Base-by-base conservation (phyloP, 2,888 invertebrate species). In the Nomada ruficornis region DNA sequence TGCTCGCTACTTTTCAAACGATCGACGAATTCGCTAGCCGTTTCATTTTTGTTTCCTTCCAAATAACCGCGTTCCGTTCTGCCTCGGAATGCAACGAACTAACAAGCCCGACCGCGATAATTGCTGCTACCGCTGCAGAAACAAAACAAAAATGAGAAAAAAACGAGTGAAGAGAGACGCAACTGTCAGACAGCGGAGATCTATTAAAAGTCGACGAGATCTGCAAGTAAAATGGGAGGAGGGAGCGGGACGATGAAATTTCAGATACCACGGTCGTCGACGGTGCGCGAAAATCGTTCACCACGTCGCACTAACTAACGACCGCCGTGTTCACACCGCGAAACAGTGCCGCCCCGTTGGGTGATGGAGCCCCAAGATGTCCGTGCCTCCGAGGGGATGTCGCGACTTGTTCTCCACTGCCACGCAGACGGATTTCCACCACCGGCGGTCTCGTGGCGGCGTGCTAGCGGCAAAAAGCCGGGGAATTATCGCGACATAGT, bases 351-450 rank as follows among this genome's bases (percentile, higher is more conserved):
- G 60, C 98, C 98, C 29, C 96, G 97, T 91, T 98, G 98, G 97
- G 96, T 98, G 23, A 95, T 97, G 88, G 98, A 98, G 92, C 98
- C 98, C 0, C 97, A 98, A 92, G 97, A 97, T 92, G 96, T 98
- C 29, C 93, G 93, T 71, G 94, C 93, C n/a, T 93, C 93, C 10
- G 94, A 94, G 76, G 94, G 94, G 26, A 94, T 93, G 92, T 91
- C 94, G 3, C 89, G 91, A 70, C 83, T 94, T 85, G 96, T 96
- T 23, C 94, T 98, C 60, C 97, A 98, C 92, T 98, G 98, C 93
- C 97, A 97, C 94, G 98, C 98, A 0, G 97, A 98, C 80, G 98
- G 98, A 1, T 98, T 98, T 94, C 98, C 98, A 0, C 96, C 96
- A 82, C 98, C 98, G 4, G 95, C 95, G 10, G 97, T 98, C 71